Evolutionary conservation across 2,113 vertebrate species (phyloP).

Genomic region (Acanthisitta chloris): DNA sequence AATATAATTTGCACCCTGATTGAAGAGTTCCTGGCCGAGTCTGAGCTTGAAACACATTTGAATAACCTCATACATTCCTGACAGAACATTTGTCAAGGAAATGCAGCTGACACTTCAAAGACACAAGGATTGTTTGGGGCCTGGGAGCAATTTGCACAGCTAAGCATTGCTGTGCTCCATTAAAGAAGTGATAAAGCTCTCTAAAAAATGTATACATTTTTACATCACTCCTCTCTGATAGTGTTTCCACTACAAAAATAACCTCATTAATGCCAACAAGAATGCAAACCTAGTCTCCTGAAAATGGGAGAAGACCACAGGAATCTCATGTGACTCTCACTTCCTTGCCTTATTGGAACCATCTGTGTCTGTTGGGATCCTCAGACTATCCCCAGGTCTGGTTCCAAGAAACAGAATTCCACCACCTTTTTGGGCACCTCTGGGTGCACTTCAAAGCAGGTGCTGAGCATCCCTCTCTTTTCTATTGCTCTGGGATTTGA

Average conservation of each 20-base stretch:
- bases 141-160: neutral
- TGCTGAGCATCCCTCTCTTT: neutral
- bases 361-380: constrained; percentile 65
- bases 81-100: neutral
- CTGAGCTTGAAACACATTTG: neutral
- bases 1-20: neutral
- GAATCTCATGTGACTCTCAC: constrained; percentile 68
- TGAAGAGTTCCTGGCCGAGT: neutral
- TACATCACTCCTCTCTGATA: neutral
- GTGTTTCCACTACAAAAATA: constrained; percentile 46
- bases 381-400: neutral
- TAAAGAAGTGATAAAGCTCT: neutral
- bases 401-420: constrained; percentile 22
- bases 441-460: neutral
- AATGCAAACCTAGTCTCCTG: constrained; percentile 9
- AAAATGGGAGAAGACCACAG: constrained; percentile 65
- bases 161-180: neutral
- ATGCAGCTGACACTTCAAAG: neutral
- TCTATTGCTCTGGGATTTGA: neutral
- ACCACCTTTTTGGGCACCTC: constrained; percentile 15
- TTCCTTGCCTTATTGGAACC: constrained; percentile 71
- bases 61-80: neutral
- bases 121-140: too few relatives aligned
- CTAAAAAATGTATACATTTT: neutral
- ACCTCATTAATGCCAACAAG: constrained; percentile 38